These are phyloP conservation scores for Mamestra configurata DNA, from an alignment of 1,140 invertebrate species.

Conservation along the genomic window DNA sequence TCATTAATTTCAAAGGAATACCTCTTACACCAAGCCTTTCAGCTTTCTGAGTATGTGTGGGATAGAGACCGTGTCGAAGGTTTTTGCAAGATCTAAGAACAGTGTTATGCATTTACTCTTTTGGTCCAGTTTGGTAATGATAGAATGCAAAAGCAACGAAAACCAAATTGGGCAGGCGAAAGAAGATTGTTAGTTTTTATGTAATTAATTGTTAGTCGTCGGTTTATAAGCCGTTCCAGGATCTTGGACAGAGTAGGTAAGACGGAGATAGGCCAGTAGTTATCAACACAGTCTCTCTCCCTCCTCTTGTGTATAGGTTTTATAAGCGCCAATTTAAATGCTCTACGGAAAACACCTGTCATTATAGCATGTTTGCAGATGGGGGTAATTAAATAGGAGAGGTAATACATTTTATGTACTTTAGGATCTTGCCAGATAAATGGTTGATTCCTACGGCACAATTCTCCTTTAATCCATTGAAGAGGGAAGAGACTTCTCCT, in stretches of 20 bases:
- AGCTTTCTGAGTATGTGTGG: constrained; percentile 43
- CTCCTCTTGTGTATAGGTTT: not conserved
- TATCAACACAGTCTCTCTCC: not conserved
- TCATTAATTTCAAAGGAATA: constrained; percentile 17
- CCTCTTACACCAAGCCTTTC: constrained; percentile 50
- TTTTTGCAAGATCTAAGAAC: constrained; percentile 59
- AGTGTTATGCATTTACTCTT: constrained; percentile 40
- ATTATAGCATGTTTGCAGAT: not conserved
- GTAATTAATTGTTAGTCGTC: constrained; percentile 35
- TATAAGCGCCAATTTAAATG: not conserved
- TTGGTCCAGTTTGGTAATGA: constrained; percentile 38
- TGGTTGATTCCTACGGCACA: not conserved
- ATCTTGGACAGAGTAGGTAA: constrained; percentile 48
- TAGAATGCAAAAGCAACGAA: constrained; percentile 34
- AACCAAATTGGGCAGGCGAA: constrained; percentile 44
- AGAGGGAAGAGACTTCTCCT: not conserved
- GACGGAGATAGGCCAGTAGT: constrained; percentile 50
- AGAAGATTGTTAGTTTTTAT: constrained; percentile 43
- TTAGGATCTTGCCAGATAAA: not conserved
- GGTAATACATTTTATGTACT: not conserved
- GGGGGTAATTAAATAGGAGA: not conserved
- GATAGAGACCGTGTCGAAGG: constrained; percentile 53
- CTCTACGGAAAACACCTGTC: not conserved
- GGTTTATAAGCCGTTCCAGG: constrained; percentile 16
- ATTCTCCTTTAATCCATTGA: not conserved